These are phyloP conservation scores for Ceyx cyanopectus DNA, from an alignment of 2,113 vertebrate species.

Conservation along the genomic window DNA sequence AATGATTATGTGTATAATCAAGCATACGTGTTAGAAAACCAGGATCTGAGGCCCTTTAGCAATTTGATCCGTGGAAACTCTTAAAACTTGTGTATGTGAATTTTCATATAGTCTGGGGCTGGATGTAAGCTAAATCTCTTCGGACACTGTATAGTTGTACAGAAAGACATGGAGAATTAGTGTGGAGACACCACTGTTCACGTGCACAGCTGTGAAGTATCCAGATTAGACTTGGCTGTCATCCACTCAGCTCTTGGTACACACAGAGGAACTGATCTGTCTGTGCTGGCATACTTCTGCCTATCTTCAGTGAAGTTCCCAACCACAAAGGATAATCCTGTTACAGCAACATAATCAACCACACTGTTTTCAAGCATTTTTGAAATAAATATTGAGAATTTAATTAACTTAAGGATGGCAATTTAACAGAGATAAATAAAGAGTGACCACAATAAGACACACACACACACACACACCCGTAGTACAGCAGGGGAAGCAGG, in stretches of 20 bases:
- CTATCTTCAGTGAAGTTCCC: background rate
- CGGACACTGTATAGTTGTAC: background rate
- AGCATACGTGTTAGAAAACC: background rate
- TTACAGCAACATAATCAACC: background rate
- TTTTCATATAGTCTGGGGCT: background rate
- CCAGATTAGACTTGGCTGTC: background rate
- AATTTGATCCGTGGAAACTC: background rate
- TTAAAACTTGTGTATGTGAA: background rate
- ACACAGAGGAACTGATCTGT: background rate
- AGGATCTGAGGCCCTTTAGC: background rate
- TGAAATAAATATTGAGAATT: background rate
- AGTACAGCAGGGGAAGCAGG: background rate
- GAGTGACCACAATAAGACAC: no score
- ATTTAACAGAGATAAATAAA: background rate
- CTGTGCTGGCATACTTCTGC: rapidly evolving
- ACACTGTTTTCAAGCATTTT: background rate
- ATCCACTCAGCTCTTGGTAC: background rate
- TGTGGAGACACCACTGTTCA: no score
- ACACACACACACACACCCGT: no score
- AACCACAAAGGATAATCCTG: background rate
- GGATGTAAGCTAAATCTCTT: background rate
- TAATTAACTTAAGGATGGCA: background rate
- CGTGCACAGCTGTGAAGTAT: background rate
- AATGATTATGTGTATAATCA: no score
- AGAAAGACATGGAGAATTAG: background rate